Evolutionary conservation across 2,113 vertebrate species (phyloP).

Genomic region (Dicrurus megarhynchus): DNA sequence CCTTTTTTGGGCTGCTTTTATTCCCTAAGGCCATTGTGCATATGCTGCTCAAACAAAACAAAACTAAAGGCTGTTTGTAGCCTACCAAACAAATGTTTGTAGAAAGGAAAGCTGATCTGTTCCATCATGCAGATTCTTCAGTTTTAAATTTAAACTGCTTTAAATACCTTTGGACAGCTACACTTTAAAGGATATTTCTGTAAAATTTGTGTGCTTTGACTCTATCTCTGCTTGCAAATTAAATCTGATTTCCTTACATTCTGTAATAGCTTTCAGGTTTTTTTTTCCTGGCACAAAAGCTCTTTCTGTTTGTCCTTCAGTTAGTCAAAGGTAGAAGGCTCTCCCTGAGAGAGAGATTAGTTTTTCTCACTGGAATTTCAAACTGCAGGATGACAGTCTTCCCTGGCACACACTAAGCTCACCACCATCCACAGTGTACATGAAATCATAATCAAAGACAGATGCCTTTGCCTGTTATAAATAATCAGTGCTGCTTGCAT

Average conservation of each 20-base stretch:
- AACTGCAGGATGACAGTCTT: constrained; percentile 58
- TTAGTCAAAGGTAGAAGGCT: constrained; percentile 64
- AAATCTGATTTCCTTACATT: constrained; percentile 58
- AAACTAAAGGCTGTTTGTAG: not conserved
- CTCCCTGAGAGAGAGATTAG: constrained; percentile 58
- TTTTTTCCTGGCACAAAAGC: constrained; percentile 65
- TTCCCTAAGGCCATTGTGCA: not conserved
- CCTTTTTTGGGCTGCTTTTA: not conserved
- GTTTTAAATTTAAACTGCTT: not conserved
- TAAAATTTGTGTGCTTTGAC: not conserved
- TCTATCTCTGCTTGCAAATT: constrained; percentile 48
- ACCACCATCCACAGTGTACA: constrained; percentile 59
- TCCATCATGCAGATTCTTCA: not conserved
- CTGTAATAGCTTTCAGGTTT: constrained; percentile 45
- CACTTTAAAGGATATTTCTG: not conserved
- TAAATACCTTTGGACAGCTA: not conserved
- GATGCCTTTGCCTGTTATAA: constrained; percentile 66
- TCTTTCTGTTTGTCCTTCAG: constrained; percentile 42
- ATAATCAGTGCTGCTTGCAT: constrained; percentile 55
- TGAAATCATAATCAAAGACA: constrained; percentile 77
- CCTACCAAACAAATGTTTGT: not conserved
- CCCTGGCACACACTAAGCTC: constrained; percentile 52
- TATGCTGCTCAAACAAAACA: not conserved
- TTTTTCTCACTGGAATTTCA: constrained; percentile 73
- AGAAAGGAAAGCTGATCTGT: not conserved